These are phyloP conservation scores for Timandra comae DNA, from an alignment of 2,888 invertebrate genomes.

Conservation along the genomic window DNA sequence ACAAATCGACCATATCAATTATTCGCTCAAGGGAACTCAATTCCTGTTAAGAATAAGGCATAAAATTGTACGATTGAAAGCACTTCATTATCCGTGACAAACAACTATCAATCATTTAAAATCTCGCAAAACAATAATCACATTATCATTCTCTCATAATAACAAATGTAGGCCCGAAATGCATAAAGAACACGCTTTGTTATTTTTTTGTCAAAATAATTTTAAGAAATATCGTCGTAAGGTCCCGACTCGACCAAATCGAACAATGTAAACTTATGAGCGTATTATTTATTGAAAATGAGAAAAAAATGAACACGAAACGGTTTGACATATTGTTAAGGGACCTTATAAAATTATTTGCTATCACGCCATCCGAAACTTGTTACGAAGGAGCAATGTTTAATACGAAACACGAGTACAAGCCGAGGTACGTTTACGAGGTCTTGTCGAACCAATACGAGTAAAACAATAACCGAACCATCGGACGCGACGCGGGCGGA, in stretches of 20 bases:
- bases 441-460: conserved; percentile 37
- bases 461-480: conserved; percentile 38
- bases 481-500: conserved; percentile 28
- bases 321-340: conserved; percentile 72
- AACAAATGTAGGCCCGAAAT: conserved; percentile 67
- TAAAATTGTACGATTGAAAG: conserved; percentile 50
- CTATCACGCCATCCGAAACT: conserved; percentile 67
- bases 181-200: conserved; percentile 70
- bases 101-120: conserved; percentile 64
- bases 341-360: conserved; percentile 73
- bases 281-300: conserved; percentile 70
- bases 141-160: conserved; percentile 74
- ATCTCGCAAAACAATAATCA: conserved; percentile 75
- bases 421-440: conserved; percentile 37
- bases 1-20: conserved; percentile 12
- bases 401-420: conserved; percentile 46
- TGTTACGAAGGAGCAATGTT: conserved; percentile 58
- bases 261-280: conserved; percentile 72
- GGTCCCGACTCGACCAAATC: conserved; percentile 52
- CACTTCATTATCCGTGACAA: conserved; percentile 70
- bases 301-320: conserved; percentile 56
- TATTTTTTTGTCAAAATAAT: conserved; percentile 51
- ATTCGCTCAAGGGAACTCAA: conserved; percentile 14
- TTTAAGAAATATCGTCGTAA: conserved; percentile 65
- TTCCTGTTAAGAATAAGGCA: conserved; percentile 31